Evolutionary conservation across 2,797 vertebrate genomes (phyloP), one percentile per base, ranked within the genome.

Genomic region (Chaetodon trifasciatus): DNA sequence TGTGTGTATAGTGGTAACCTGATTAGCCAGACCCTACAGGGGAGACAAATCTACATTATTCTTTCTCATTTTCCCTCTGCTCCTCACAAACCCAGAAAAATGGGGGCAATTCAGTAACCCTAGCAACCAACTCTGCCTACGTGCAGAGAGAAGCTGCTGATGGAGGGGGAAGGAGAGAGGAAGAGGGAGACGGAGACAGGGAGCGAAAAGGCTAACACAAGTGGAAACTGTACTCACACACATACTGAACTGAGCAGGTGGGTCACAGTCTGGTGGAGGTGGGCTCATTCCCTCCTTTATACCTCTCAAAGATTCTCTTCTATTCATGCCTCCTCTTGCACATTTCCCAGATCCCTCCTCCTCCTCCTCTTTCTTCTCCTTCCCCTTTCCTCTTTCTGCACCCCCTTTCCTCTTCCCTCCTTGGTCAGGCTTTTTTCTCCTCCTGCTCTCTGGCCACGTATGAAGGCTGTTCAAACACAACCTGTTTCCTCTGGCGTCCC

Each of bases 81-180:
- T 90, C 88, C 85, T 87, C 84, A 80, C 92, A 93, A 92, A 93
- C 91, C 87, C 87, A 86, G 88, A 93, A 94, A 94, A 95, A 94
- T 93, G 87, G 93, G 93, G 93, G 90, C 89, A 93, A 93, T 93
- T 88, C 82, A 67, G 94, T 96, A 90, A 92, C 93, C 94, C 86
- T 93, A 89, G 93, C 94, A 94, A 94, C 92, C 91, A 87, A 86
- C 57, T 91, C 83, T 91, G 93, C 88, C 92, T 93, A 85, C 84
- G 89, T 88, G 88, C 84, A 63, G 81, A 76, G 74, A 84, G 83
- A 88, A 82, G 89, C 87, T 88, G 89, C 84, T 90, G 90, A 93
- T 90, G 87, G 88, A 89, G 82, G 83, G 87, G 75, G 82, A 68
- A 70, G 76, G 78, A 74, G 82, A 69, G 68, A 65, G 32, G 32